phyloP scores from a whole-genome alignment of 1,140 invertebrate genomes.

The Psix sp. region DNA sequence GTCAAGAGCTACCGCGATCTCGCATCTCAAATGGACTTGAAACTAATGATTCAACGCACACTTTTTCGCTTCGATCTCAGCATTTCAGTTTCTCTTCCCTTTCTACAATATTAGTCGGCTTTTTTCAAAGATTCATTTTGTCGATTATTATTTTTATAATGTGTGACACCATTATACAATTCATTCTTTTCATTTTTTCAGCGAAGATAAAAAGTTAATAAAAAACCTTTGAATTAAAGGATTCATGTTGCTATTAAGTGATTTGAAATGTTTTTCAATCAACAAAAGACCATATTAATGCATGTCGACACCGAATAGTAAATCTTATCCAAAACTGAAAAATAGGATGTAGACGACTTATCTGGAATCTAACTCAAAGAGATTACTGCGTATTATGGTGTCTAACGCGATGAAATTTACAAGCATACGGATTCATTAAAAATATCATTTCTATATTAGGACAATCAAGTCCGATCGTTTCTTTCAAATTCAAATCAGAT shows the following conservation, averaged over 20 bases:
- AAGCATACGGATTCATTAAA: conserved; percentile 5
- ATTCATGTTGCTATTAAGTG: too few relatives aligned
- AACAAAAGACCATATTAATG: too few relatives aligned
- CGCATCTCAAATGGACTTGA: conserved; percentile 26
- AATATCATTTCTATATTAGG: too few relatives aligned
- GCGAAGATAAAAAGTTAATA: too few relatives aligned
- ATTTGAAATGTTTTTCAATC: too few relatives aligned
- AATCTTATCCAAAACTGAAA: too few relatives aligned
- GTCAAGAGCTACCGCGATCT: conserved; percentile 54
- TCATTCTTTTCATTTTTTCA: neutral
- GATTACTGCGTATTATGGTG: too few relatives aligned
- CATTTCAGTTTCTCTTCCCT: conserved; percentile 2
- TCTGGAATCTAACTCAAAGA: too few relatives aligned
- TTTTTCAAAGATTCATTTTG: conserved; percentile 16
- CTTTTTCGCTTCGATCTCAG: conserved; percentile 8
- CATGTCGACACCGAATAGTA: too few relatives aligned
- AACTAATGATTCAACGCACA: conserved; percentile 41
- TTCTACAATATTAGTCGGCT: neutral
- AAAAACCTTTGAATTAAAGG: too few relatives aligned
- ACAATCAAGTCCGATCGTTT: too few relatives aligned
- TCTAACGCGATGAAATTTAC: conserved; percentile 1
- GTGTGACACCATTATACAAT: conserved; percentile 4
- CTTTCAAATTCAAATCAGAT: conserved; percentile 33
- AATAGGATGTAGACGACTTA: too few relatives aligned
- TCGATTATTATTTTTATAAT: conserved; percentile 22